These are phyloP conservation scores for Notechis scutatus DNA, from an alignment of 2,113 vertebrate species.

Conservation along the genomic window DNA sequence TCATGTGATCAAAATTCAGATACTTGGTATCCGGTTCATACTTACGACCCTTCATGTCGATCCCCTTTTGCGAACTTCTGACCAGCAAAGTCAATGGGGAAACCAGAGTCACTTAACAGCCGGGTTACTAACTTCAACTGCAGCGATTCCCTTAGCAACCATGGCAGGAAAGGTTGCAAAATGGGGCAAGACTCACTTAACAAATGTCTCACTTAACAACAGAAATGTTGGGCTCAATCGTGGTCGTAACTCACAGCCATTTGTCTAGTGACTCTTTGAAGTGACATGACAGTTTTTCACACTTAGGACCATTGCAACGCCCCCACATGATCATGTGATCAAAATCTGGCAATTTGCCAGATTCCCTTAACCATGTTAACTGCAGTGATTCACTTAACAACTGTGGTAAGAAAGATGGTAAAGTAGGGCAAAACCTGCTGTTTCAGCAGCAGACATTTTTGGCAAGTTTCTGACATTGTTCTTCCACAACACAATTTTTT, in stretches of 20 bases:
- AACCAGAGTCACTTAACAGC: no score
- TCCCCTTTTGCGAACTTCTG: no score
- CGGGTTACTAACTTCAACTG: no score
- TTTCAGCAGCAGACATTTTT: not conserved
- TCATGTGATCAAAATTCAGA: no score
- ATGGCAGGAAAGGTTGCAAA: no score
- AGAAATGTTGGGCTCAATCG: no score
- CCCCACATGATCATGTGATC: not conserved
- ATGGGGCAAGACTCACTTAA: no score
- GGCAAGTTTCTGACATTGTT: not conserved
- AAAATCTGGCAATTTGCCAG: not conserved
- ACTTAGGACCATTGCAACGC: not conserved
- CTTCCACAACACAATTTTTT: not conserved
- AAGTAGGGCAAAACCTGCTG: not conserved
- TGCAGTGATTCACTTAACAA: not conserved
- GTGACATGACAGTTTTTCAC: not conserved
- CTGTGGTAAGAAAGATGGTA: not conserved
- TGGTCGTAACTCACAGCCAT: not conserved
- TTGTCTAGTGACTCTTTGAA: not conserved
- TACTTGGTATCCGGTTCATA: no score
- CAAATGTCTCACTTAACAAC: no score
- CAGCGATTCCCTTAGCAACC: no score
- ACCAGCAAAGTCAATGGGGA: no score
- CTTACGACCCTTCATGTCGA: no score
- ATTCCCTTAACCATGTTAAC: not conserved